Evolutionary conservation across 2,888 invertebrate genomes (phyloP), one percentile per base, ranked within the genome.

Genomic region (Lepeophtheirus nordmannii): DNA sequence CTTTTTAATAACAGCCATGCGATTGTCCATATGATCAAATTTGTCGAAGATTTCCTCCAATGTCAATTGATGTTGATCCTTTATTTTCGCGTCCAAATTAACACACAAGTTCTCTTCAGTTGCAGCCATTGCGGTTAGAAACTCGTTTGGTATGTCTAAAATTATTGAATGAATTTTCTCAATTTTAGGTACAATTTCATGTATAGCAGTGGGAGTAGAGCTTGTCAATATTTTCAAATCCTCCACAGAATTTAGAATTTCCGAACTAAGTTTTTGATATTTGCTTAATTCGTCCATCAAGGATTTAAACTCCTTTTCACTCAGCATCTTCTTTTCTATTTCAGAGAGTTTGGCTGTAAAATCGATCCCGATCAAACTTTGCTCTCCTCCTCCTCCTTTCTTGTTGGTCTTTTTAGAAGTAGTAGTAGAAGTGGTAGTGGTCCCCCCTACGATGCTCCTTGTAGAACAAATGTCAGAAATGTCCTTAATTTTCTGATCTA

Each of bases 191-290:
- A 60, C 60, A 2, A 60, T 30, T 38, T 60, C 60, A 14, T 60
- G 60, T 17, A 60, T 30, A 12, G 60, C 60, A 23, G 30, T 60
- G 20, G 60, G 60, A 11, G 23, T 60, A 30, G 37, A 38, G 23
- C 60, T 60, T 10, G 60, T 14, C 17, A 60, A 30, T 22, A 22
- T 30, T 30, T 60, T 60, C 60, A 60, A 38, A 30, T 60, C 60
- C 60, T 60, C 60, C 37, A 60, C 60, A 17, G 60, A 60, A 30
- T 60, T 60, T 30, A 60, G 37, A 37, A 60, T 60, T 38, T 60
- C 60, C 14, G 60, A 60, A 30, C 37, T 38, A 30, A 60, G 14
- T 17, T 38, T 38, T 7, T 60, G 30, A 38, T 38, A 60, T 30
- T 60, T 60, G 60, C 39, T 60, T 30, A 60, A 11, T 37, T 60